Base-by-base conservation (phyloP, 1,140 invertebrate genomes). In the Oryctes rhinoceros region DNA sequence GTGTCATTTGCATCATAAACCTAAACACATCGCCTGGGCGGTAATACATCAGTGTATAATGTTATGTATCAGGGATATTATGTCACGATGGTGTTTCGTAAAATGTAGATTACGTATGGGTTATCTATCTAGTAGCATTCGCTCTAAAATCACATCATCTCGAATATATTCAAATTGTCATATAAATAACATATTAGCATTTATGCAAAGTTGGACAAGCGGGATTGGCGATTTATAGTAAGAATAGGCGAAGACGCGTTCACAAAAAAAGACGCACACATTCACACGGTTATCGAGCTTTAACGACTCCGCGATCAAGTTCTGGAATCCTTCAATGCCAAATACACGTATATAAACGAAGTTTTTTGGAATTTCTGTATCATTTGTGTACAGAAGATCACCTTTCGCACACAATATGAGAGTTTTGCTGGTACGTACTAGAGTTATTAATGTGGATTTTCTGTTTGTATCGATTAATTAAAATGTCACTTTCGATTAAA, bases 331-430 rank as follows among this genome's bases (percentile, higher is more conserved):
- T 47, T 76, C 75, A 76, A 49, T 47, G 37, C 75, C 39, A 49
- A 49, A 76, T 76, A 47, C 75, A 76, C 65, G 75, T 76, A 76
- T 76, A 76, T 47, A 76, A 76, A 76, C 39, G 75, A 76, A 44
- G 75, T 76, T 76, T 76, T 76, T 76, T 49, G 47, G 18, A 76
- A 76, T 47, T 47, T 49, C 75, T 49, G 75, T 49, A 76, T 76
- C 75, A 76, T 76, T 76, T 76, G 75, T 76, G 75, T 47, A 49
- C 47, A 47, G 75, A 47, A 76, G 47, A 76, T 76, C 65, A 71
- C 20, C 75, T 49, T 47, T 47, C 75, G 37, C 39, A 76, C 75
- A 76, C 75, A 76, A 76, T 76, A 76, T 76, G 75, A 76, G 47
- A 48, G 37, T 76, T 48, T 76, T 76, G 39, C 47, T 76, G 75